Base-by-base conservation (phyloP, 2,888 invertebrate genomes). In the Stenoptilia bipunctidactyla region DNA sequence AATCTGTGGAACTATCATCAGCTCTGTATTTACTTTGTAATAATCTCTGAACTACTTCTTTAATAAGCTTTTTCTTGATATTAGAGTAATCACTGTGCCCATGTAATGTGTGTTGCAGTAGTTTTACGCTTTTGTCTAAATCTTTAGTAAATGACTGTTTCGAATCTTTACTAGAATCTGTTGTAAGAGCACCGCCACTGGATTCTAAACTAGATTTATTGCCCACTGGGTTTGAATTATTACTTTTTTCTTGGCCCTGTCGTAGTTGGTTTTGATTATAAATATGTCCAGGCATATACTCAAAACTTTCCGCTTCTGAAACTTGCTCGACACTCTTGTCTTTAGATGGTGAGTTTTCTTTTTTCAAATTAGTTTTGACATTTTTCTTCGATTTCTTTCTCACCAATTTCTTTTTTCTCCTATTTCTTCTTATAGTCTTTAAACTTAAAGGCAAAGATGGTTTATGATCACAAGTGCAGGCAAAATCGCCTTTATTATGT, bases 281-380 rank as follows among this genome's bases (percentile, higher is more conserved):
- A 41, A 86, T 73, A 52, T 88, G 76, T 1, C 85, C 86, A 38
- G 84, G 85, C 68, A 86, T 73, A 56, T 90, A 90, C 60, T 90
- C 89, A 66, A 90, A 90, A 57, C 90, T 90, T 52, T 89, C 88
- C 25, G 88, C 88, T 55, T 87, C 86, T 46, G 88, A 63, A 55
- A 85, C 44, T 61, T 74, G 77, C 13, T 68, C 72, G 46, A 57
- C 69, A 53, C 55, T 71, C 61, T 66, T 70, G 41, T 66, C 71
- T 50, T 55, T 62, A 27, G 45, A 50, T 42, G 51, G 55, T 36
- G 54, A 44, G 40, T 54, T 58, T 48, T 62, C 55, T 48, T 64
- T 65, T 15, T 58, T 54, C 25, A 13, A 27, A 25, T 44, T 42
- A 8, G 27, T 25, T 44, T 54, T 59, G 9, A 3, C n/a, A 45